Base-by-base conservation (phyloP, 2,888 invertebrate species). In the Monochamus alternatus region DNA sequence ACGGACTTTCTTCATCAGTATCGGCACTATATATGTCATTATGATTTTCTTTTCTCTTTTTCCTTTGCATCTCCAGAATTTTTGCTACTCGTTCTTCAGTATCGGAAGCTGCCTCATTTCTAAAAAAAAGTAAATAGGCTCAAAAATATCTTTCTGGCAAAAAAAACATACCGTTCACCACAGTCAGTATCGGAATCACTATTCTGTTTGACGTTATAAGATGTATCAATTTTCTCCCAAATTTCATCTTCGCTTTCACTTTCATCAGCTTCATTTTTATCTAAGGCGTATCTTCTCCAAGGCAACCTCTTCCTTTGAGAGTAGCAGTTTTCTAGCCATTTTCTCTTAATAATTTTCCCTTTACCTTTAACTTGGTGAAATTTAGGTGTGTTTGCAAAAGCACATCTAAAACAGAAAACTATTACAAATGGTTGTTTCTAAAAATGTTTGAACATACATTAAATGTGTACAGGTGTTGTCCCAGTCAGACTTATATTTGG, bases 311-410 rank as follows among this genome's bases (percentile, higher is more conserved):
- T 93, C 74, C 92, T 90, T 69, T 91, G 88, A 12, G 84, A 86
- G 82, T 92, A 89, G 82, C 94, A 94, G 75, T 92, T 92, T 78
- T 91, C 90, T 75, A 97, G 89, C 97, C 97, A 97, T n/a, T 91
- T 91, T 79, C 92, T 93, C 31, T 88, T 92, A 3, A 94, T 94
- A 74, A 94, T 95, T 75, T 92, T 92, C 1, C 92, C 91, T 76
- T 91, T 91, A 1, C 92, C 92, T 81, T 91, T 91, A 2, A 95
- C 94, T 88, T 94, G 92, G 68, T 92, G 91, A 87, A 95, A 95
- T 88, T 97, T 97, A 4, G 97, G 98, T 5, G 97, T 97, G 88
- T 95, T 95, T 5, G 92, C 90, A 89, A 97, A 97, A 10, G 97
- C 97, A 90, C 97, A 97, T 62, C 97, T 97, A 88, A 5, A 90